Conservation (phyloP, 2,888 invertebrate species). For the Drepanosiphum platanoidis region DNA sequence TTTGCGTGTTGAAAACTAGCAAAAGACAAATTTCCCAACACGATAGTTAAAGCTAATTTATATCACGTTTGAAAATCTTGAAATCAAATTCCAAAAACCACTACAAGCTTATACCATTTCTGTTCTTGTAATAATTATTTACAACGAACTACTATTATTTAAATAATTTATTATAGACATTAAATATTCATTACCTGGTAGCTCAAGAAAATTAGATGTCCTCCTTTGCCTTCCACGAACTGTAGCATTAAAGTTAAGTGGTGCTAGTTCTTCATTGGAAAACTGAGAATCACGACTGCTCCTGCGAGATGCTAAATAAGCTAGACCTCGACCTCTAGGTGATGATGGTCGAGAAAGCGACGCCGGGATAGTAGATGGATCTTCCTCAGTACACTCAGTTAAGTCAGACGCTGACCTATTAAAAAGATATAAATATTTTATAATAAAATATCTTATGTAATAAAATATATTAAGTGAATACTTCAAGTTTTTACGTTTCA, state of each 20-base stretch:
- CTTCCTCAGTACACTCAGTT: conserved; percentile 72
- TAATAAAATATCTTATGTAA: too few relatives aligned
- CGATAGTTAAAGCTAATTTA: not conserved
- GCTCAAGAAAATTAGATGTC: conserved; percentile 86
- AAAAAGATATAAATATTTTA: not conserved
- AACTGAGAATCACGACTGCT: conserved; percentile 81
- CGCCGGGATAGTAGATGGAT: conserved; percentile 72
- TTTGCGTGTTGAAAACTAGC: conserved; percentile 12
- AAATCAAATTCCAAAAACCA: not conserved
- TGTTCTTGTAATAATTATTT: not conserved
- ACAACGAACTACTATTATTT: not conserved
- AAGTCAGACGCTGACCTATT: conserved; percentile 83
- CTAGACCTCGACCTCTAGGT: conserved; percentile 67
- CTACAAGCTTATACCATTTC: not conserved
- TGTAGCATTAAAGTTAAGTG: conserved; percentile 81
- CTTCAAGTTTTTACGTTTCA: too few relatives aligned
- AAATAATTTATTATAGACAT: not conserved
- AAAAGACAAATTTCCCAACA: not conserved
- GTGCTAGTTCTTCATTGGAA: conserved; percentile 84
- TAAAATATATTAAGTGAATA: too few relatives aligned
- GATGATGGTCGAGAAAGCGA: conserved; percentile 71
- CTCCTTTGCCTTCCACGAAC: conserved; percentile 81
- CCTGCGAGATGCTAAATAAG: conserved; percentile 85
- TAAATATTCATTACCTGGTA: conserved; percentile 76
- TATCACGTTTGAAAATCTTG: not conserved